Base-by-base conservation (phyloP, 2,888 invertebrate genomes). In the Lypha dubia region DNA sequence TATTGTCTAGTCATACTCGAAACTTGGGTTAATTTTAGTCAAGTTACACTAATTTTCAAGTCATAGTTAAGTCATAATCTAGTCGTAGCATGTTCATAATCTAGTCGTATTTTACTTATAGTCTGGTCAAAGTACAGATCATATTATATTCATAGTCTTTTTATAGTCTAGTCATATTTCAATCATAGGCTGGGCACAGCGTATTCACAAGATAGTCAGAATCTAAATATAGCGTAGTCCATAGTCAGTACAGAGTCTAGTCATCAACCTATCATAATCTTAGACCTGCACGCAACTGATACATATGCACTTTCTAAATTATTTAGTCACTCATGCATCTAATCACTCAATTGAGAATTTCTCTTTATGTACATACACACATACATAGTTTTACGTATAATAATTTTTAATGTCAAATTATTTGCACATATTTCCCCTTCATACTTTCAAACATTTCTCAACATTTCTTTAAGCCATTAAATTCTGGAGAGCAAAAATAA, bases 391-490 rank as follows among this genome's bases (percentile, higher is more conserved):
- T n/a, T n/a, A n/a, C 13, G 11, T 3, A 38, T 22, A 62, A 44
- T 62, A 70, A 53, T 51, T 41, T 63, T 15, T 22, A n/a, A 28
- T 53, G 53, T 44, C 22, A 53, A 71, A 53, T 62, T 53, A 35
- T 71, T 53, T 20, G 5, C 35, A n/a, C n/a, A 35, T 38, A 41
- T 41, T 24, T 1, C 17, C 5, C n/a, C 20, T 8, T 41, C 13
- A 22, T 11, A 15, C n/a, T 63, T 44, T 53, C 20, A 32, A 71
- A 22, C 13, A 35, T 56, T 46, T 24, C 22, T n/a, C 67, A 79
- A 24, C 56, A 58, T 51, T 24, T 63, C 20, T 35, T 44, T 44
- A 24, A 51, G 28, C 71, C 41, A 80, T 56, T 65, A 67, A 56
- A 20, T 28, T 32, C 35, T 32, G 17, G 11, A 67, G 65, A 41